Base-by-base conservation (phyloP, 1,140 invertebrate species). In the Pectinophora gossypiella region DNA sequence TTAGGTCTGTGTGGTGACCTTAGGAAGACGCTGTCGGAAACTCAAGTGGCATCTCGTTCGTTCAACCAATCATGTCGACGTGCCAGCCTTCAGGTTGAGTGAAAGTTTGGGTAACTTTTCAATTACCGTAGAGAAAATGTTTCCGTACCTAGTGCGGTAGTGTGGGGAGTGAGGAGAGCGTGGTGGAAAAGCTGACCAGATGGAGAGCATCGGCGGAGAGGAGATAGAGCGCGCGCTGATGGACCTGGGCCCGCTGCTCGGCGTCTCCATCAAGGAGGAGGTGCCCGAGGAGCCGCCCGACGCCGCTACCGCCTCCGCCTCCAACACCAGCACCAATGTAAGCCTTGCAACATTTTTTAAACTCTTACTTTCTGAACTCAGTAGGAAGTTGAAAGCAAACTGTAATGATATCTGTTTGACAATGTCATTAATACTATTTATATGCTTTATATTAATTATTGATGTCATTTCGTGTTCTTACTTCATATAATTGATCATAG, bases 251-350 rank as follows among this genome's bases (percentile, higher is more conserved):
- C 83, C 85, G 20, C 68, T 86, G 49, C 79, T 88, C 51, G 84
- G 85, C 35, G 85, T 87, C 55, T 65, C 76, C 56, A 85, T 88
- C 59, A 88, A 88, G 53, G 84, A 88, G 53, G 85, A 88, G 65
- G 65, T 60, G 19, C 69, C 69, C 1, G 85, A 88, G 18, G 84
- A 87, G 20, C 61, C 77, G 1, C 48, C 55, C 2, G 76, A 70
- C 19, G 51, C 53, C 1, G 48, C 50, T 9, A 45, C 56, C 7
- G 13, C 36, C 2, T 15, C 36, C 16, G 1, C n/a, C 10, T 6
- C n/a, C 16, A 27, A 27, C 12, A 12, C 12, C 5, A 27, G 23
- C 12, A 7, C 36, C 15, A 32, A 32, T 32, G 27, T 32, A n/a
- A 32, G 27, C n/a, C n/a, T 3, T 32, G 1, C n/a, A n/a, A n/a